Base-by-base conservation (phyloP, 1,140 invertebrate genomes). In the Bombus ignitus region DNA sequence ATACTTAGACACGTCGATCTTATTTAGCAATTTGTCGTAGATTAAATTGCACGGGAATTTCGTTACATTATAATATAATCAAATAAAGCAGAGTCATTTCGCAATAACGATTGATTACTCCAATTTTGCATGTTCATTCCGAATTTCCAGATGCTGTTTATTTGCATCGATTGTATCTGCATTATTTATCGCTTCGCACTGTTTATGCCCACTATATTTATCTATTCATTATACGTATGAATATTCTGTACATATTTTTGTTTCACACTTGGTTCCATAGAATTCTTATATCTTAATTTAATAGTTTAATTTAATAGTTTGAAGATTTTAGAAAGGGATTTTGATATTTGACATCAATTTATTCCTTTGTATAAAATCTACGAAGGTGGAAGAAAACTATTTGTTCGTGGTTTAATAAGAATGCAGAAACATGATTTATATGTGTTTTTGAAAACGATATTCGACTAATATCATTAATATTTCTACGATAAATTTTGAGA, bases 101-200 rank as follows among this genome's bases (percentile, higher is more conserved):
- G 39, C 4, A 47, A 15, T 35, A 28, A 37, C 8, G 28, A 71
- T 65, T 68, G 83, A 80, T 85, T 80, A 53, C 42, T 80, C 68
- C 42, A 39, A 85, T 80, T 80, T 59, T 80, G 22, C 42, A 37
- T 9, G 76, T n/a, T 32, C 39, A 35, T 71, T 80, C n/a, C 68
- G 28, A 73, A 62, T 85, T 72, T 72, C 25, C 68, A 37, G 57
- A 47, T 39, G 25, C 53, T 28, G 28, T 83, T 76, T 32, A 57
- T 68, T 59, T 32, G 32, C 74, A 70, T 35, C 42, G 81, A 47
- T 37, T 65, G 13, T 22, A 28, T 37, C 4, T 32, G 0, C 18
- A 44, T 65, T 44, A 44, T 62, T 59, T n/a, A 22, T 22, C 39
- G n/a, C 28, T 35, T 12, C n/a, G 22, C 1, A 9, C 22, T 32